These are phyloP conservation scores for Steinernema feltiae DNA, from an alignment of 1,140 invertebrate genomes.

Conservation along the genomic window DNA sequence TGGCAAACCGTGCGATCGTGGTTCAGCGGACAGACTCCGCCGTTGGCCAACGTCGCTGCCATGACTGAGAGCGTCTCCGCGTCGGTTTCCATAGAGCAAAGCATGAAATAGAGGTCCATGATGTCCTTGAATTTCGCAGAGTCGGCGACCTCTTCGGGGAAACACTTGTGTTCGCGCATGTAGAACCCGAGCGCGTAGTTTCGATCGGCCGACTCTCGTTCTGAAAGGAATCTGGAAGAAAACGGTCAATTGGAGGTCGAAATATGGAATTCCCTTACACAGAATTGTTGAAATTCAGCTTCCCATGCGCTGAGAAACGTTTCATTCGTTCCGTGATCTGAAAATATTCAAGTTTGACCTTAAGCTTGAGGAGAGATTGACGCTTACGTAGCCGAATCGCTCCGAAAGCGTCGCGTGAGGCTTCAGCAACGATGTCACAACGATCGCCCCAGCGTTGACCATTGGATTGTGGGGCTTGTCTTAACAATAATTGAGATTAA, in stretches of 20 bases:
- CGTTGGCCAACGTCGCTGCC: constrained; percentile 87
- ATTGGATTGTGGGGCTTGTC: constrained; percentile 96
- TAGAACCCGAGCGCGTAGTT: constrained; percentile 95
- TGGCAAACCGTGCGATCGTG: constrained; percentile 69
- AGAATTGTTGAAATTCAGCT: constrained; percentile 88
- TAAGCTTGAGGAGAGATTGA: background rate
- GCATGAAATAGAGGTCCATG: constrained; percentile 91
- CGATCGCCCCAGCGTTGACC: constrained; percentile 91
- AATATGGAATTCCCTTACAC: constrained; percentile 62
- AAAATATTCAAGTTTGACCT: background rate
- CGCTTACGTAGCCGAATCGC: constrained; percentile 41
- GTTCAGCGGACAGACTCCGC: constrained; percentile 88
- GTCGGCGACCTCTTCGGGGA: background rate
- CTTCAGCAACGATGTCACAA: constrained; percentile 79
- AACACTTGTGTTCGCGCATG: constrained; percentile 81
- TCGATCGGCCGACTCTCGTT: constrained; percentile 85
- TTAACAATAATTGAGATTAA: constrained; percentile 59
- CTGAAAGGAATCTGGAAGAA: constrained; percentile 70
- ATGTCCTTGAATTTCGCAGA: constrained; percentile 67
- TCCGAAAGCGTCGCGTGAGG: constrained; percentile 21
- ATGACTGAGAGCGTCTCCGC: constrained; percentile 76
- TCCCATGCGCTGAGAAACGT: constrained; percentile 76
- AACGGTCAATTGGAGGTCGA: constrained; percentile 15
- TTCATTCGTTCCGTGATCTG: constrained; percentile 57
- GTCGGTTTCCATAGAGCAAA: constrained; percentile 86